Evolutionary conservation across 2,888 invertebrate genomes (phyloP).

Genomic region (Cistogaster globosa): DNA sequence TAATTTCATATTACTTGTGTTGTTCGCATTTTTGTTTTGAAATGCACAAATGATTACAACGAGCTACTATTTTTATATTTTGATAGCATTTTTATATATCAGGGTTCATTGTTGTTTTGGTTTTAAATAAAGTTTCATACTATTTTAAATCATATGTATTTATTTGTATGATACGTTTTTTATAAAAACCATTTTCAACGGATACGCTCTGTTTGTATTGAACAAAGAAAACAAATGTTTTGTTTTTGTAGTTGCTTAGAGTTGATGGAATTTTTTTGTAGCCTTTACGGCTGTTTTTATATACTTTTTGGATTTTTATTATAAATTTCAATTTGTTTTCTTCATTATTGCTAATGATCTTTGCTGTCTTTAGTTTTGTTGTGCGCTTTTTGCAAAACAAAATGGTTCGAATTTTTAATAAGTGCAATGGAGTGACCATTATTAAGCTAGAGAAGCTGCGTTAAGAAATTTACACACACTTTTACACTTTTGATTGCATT

Average conservation of each 20-base stretch:
- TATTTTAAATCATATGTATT: slow-evolving; percentile 51
- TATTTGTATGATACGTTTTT: slow-evolving; percentile 29
- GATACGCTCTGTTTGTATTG: slow-evolving; percentile 70
- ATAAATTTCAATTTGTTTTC: slow-evolving; percentile 68
- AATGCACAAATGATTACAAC: slow-evolving; percentile 29
- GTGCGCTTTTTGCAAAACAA: slow-evolving; percentile 36
- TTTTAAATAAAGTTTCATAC: slow-evolving; percentile 40
- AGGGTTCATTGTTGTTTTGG: slow-evolving; percentile 42
- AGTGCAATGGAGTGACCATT: slow-evolving; percentile 54
- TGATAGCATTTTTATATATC: slow-evolving; percentile 24
- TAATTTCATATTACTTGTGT: slow-evolving; percentile 21
- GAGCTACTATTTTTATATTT: slow-evolving; percentile 24
- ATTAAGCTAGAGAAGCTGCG: slow-evolving; percentile 31
- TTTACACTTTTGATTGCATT: slow-evolving; percentile 38
- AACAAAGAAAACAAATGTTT: slow-evolving; percentile 70
- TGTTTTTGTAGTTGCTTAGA: slow-evolving; percentile 34
- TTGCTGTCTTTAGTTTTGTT: neutral
- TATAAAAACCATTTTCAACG: slow-evolving; percentile 41
- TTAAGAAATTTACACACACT: slow-evolving; percentile 25
- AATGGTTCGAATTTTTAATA: slow-evolving; percentile 63
- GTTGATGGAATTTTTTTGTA: slow-evolving; percentile 57
- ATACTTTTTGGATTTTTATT: slow-evolving; percentile 52
- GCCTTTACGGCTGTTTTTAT: slow-evolving; percentile 19
- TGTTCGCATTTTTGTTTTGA: neutral
- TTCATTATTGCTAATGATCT: slow-evolving; percentile 62